These are phyloP conservation scores for Nymphalis polychloros DNA, from an alignment of 2,888 invertebrate genomes.

Conservation along the genomic window DNA sequence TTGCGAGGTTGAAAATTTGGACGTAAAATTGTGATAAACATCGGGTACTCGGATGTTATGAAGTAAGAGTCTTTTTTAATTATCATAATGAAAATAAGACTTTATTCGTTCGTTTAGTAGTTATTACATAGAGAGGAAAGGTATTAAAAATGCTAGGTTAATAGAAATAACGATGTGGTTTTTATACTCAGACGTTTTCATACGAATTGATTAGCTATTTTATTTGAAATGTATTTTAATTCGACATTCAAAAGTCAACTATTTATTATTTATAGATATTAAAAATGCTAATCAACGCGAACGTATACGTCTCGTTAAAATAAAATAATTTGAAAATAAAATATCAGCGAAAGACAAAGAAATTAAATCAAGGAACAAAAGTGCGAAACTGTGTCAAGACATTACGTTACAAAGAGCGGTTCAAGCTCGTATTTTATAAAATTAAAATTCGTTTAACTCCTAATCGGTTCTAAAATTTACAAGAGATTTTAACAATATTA, in stretches of 20 bases:
- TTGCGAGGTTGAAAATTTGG: slow-evolving; percentile 69
- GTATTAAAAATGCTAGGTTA: not conserved
- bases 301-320: not conserved
- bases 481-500: slow-evolving; percentile 22
- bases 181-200: no score
- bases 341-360: slow-evolving; percentile 26
- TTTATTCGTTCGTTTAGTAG: not conserved
- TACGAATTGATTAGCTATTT: no score
- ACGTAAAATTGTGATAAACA: slow-evolving; percentile 67
- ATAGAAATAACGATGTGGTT: no score
- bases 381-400: slow-evolving; percentile 35
- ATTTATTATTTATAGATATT: not conserved
- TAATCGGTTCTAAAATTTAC: slow-evolving; percentile 40
- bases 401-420: slow-evolving; percentile 35
- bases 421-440: slow-evolving; percentile 34
- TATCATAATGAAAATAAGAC: slow-evolving; percentile 6
- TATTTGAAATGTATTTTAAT: no score
- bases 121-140: not conserved
- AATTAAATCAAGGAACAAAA: slow-evolving; percentile 34
- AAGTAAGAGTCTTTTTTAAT: slow-evolving; percentile 21
- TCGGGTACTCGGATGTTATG: slow-evolving; percentile 46
- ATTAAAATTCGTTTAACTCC: slow-evolving; percentile 37
- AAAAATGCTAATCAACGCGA: not conserved
- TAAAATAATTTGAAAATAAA: slow-evolving; percentile 23
- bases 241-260: no score